Evolutionary conservation across 2,113 vertebrate species (phyloP), one percentile per base, ranked within the genome.

Genomic region (Gasterosteus aculeatus): DNA sequence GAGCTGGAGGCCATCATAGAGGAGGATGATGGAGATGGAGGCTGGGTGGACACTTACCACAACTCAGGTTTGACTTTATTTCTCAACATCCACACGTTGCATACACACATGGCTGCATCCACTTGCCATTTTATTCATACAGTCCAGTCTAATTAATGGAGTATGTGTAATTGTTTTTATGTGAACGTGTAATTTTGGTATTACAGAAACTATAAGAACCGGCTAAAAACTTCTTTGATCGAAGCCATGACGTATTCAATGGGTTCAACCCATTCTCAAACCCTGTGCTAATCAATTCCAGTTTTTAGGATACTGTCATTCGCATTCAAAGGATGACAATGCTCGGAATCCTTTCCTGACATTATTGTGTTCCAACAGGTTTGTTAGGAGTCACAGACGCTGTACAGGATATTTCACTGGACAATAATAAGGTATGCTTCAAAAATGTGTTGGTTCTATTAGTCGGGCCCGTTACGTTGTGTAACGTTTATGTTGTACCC

Each of bases 1-100:
- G 98, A 99, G 90, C 94, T 97, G 89, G 98, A 99, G 82, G 97
- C 97, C 74, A 99, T 99, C 87, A 99, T 99, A 92, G 98, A 99
- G 94, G 98, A 99, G 90, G 98, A 99, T 77, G 98, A 99, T 86
- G 98, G 98, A 53, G 98, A 99, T 72, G 98, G 98, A 10, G 98
- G 98, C 83, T 99, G 98, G 98, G 98, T 99, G 75, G 98, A 99
- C 93, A 99, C 98, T 10, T 99, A 96, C 58, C 98, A 99, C 89
- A 96, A 98, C 85, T 82, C 97, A 92, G 96, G 98, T 98, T n/a
- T 19, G 87, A 67, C 14, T 4, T 35, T 7, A 16, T 12, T 31
- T 26, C 22, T 33, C 59, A 39, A 8, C 33, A 41, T 33, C 39
- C 15, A 46, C 7, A 59, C 1, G 9, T n/a, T 1, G 15, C 44